A percentile compares a stretch with the other conserved stretches of the same genome.
These are phyloP conservation scores for Rhea americana DNA, from an alignment of 2,113 vertebrate genomes.

Conservation along the genomic window DNA sequence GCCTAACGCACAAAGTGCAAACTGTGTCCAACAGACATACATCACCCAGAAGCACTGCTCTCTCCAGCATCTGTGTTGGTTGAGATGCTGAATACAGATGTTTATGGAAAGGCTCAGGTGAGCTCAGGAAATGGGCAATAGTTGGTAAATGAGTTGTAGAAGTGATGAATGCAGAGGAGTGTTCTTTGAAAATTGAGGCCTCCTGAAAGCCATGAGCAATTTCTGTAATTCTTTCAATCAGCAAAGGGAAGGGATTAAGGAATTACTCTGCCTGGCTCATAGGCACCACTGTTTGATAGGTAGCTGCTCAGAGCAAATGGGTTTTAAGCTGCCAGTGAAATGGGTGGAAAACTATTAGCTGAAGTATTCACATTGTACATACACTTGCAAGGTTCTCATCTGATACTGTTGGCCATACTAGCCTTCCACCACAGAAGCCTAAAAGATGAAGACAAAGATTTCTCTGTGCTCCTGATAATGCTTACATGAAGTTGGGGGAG, in stretches of 20 bases:
- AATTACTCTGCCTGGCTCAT: background rate
- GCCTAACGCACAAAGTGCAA: background rate
- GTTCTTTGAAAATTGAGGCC: too few relatives aligned
- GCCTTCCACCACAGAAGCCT: background rate
- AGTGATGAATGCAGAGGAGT: background rate
- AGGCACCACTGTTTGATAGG: background rate
- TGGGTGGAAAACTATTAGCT: background rate
- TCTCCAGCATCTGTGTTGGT: background rate
- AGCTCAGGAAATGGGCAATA: background rate
- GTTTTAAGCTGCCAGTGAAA: background rate
- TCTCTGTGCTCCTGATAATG: background rate
- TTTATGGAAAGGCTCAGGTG: background rate
- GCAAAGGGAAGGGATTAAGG: background rate
- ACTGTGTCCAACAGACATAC: background rate
- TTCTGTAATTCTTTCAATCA: too few relatives aligned
- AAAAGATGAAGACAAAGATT: background rate
- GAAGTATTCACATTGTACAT: background rate
- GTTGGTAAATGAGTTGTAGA: background rate
- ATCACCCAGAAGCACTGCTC: background rate
- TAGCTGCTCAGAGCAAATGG: background rate
- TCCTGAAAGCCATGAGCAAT: too few relatives aligned
- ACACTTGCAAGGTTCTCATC: background rate
- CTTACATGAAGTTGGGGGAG: too few relatives aligned
- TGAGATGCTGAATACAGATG: background rate
- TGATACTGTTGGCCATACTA: background rate